Evolutionary conservation across 2,113 vertebrate genomes (phyloP), one percentile per base, ranked within the genome.

Genomic region (Ramphastos sulfuratus): DNA sequence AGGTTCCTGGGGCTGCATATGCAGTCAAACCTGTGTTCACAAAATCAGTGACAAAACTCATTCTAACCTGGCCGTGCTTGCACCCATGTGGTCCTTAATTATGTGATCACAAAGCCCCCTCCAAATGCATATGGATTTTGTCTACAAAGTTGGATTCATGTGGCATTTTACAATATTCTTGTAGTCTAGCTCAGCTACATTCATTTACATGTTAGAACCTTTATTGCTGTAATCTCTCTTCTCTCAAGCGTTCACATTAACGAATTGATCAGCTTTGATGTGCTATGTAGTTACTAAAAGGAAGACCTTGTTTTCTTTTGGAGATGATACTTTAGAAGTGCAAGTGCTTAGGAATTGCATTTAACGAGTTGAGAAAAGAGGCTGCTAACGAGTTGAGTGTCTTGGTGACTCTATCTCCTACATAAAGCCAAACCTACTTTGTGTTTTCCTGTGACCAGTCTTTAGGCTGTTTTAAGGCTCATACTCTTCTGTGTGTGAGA

Each of bases 261-360:
- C 71, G 77, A 80, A 82, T 58, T 67, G 39, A 80, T 92, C 75
- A 91, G 64, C 75, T 54, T 92, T 92, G 48, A 73, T 82, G 60
- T 74, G 72, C n/a, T 89, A 21, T 37, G 33, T 46, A 54, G 66
- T 63, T 70, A 67, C 12, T n/a, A 31, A 73, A 82, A 73, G 28
- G 19, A 80, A 82, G 63, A 54, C 9, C 19, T 67, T 61, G 20
- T 50, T 72, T 89, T 58, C 63, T 77, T 82, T 76, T 81, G n/a
- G 28, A 92, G 61, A 56, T 37, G 77, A n/a, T 72, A 64, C 89
- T 88, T 88, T n/a, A 63, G 72, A 85, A 88, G 37, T 3, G 4
- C 31, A 78, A 94, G 56, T 10, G 7, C 33, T 71, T 37, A 42
- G 46, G 70, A 87, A 91, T 28, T 21, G 60, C 67, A 81, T 92